Evolutionary conservation across 2,888 invertebrate genomes (phyloP).

Genomic region (Terebella lapidaria): DNA sequence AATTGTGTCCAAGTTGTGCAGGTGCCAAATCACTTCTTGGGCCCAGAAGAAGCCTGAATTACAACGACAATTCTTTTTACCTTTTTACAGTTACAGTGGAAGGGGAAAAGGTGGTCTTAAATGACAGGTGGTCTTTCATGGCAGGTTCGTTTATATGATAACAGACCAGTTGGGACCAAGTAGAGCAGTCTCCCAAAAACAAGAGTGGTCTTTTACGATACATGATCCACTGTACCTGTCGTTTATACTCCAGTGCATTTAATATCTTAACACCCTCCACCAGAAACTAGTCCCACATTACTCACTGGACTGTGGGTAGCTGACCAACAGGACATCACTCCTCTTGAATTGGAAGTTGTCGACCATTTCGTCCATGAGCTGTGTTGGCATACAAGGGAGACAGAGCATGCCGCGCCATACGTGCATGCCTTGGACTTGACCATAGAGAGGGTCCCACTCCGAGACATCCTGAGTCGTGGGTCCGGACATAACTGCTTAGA

Average conservation of each 20-base stretch:
- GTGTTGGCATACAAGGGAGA: slow-evolving; percentile 5
- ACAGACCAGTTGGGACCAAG: too few species aligned
- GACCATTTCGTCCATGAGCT: slow-evolving; percentile 1
- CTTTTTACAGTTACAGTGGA: too few species aligned
- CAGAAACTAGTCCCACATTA: background rate
- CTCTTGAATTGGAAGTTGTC: background rate
- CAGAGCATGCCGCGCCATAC: slow-evolving; percentile 1
- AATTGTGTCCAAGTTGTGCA: slow-evolving; percentile 1
- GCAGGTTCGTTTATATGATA: too few species aligned
- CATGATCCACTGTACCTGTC: too few species aligned
- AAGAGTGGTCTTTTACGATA: too few species aligned
- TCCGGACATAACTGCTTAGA: background rate
- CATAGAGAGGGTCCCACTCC: slow-evolving; percentile 1
- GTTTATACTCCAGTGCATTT: too few species aligned
- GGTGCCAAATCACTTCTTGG: slow-evolving; percentile 4
- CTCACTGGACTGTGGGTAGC: slow-evolving; percentile 6
- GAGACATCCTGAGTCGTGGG: background rate
- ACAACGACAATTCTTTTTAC: too few species aligned
- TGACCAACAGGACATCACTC: slow-evolving; percentile 1
- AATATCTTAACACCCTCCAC: too few species aligned
- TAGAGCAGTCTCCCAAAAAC: too few species aligned
- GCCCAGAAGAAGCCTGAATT: slow-evolving; percentile 5
- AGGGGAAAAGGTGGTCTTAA: too few species aligned
- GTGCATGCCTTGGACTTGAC: slow-evolving; percentile 2
- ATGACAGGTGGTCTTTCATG: too few species aligned